phyloP scores from a whole-genome alignment of 2,113 vertebrate genomes.

The Chionis minor region DNA sequence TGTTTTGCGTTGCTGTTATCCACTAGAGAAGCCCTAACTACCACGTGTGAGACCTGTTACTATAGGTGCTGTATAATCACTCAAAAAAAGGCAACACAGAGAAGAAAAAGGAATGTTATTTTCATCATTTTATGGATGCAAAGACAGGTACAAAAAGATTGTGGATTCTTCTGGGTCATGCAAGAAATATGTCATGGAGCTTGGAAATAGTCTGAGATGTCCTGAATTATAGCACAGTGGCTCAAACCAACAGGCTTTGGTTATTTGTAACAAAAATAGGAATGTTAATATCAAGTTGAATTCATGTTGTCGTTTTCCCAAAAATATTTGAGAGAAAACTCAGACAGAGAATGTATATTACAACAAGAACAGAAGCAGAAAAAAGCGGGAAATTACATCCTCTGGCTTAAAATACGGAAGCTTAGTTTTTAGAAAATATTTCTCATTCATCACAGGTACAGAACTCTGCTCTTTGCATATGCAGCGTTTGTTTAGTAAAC shows the following conservation, averaged over 20 bases:
- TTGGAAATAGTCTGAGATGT: background rate
- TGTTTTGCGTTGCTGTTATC: background rate
- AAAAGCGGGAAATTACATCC: background rate
- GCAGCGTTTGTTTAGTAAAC: background rate
- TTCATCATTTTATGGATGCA: background rate
- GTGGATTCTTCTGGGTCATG: background rate
- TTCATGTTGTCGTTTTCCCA: background rate
- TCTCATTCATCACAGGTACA: background rate
- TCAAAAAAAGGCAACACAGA: background rate
- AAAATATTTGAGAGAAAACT: background rate
- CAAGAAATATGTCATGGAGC: background rate
- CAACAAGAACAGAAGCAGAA: background rate
- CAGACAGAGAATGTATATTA: background rate
- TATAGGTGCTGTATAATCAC: background rate
- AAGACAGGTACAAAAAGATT: background rate
- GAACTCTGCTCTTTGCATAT: background rate
- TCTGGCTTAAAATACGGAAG: background rate
- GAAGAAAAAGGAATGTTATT: background rate
- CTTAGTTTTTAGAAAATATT: background rate
- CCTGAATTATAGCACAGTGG: background rate
- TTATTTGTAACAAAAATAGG: background rate
- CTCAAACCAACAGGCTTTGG: background rate
- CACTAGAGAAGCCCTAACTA: background rate
- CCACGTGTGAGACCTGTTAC: background rate
- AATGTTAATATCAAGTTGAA: background rate